Conservation (phyloP, 30 jellyfish, hydroid and myxozoan genomes). For the Rhopilema esculentum region DNA sequence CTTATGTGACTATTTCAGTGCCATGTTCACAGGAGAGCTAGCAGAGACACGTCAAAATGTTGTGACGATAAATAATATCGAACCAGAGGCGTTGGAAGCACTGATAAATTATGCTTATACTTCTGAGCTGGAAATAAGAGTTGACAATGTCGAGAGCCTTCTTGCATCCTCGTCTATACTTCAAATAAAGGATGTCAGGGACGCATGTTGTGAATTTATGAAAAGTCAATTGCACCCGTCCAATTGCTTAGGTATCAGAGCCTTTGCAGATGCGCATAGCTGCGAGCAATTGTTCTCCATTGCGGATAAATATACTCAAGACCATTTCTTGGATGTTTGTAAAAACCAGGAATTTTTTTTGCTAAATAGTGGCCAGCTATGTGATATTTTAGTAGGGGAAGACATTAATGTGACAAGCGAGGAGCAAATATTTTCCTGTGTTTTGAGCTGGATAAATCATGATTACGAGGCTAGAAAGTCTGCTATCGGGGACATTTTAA, state of each 20-base stretch:
- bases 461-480: conserved; percentile 73
- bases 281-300: conserved; percentile 79
- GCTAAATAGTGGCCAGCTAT: conserved; percentile 75
- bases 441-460: conserved; percentile 79
- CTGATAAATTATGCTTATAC: conserved; percentile 87
- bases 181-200: conserved; percentile 81
- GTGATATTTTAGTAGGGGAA: conserved; percentile 75
- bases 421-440: conserved; percentile 75
- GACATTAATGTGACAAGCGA: conserved; percentile 83
- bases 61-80: conserved; percentile 85
- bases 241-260: conserved; percentile 91
- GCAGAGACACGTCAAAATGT: conserved; percentile 86
- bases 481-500: conserved; percentile 45
- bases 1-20: conserved; percentile 86
- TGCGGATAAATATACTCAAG: conserved; percentile 84
- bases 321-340: conserved; percentile 82
- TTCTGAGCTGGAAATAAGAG: conserved; percentile 83
- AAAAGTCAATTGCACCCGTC: conserved; percentile 93
- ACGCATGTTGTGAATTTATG: conserved; percentile 94
- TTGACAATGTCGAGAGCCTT: conserved; percentile 90
- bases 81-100: conserved; percentile 92
- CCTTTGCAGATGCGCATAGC: conserved; percentile 96
- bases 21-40: conserved; percentile 88
- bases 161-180: conserved; percentile 90
- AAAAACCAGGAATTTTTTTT: conserved; percentile 89